Percentiles rank a stretch among this genome's conserved stretches.
These are phyloP conservation scores for Tiliqua scincoides DNA, from an alignment of 2,113 vertebrate genomes.

Conservation along the genomic window DNA sequence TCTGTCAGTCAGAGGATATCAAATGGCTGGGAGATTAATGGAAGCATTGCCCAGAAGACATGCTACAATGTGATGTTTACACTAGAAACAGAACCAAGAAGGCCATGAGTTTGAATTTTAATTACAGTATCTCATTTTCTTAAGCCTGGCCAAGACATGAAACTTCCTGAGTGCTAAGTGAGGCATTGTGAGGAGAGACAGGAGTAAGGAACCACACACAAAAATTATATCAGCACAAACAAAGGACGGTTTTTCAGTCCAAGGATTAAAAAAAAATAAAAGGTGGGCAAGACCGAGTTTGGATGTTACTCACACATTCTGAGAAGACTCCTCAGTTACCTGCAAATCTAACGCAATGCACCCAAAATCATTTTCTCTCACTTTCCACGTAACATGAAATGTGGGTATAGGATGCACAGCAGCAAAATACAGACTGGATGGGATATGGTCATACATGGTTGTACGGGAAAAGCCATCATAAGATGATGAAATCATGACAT, in stretches of 20 bases:
- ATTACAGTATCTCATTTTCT: conserved; percentile 26
- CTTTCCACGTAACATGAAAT: background rate
- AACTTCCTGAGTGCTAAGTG: conserved; percentile 6
- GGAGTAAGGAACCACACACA: background rate
- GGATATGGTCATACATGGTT: too few relatives aligned
- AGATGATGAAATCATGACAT: too few relatives aligned
- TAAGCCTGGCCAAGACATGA: conserved; percentile 9
- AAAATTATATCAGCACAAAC: background rate
- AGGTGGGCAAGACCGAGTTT: background rate
- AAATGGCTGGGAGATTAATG: background rate
- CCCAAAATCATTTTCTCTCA: background rate
- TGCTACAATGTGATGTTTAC: conserved; percentile 36
- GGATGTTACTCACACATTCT: background rate
- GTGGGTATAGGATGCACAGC: background rate
- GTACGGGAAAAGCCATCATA: too few relatives aligned
- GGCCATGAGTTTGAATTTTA: conserved; percentile 13
- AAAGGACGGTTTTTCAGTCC: background rate
- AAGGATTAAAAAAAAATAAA: background rate
- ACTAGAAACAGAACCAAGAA: conserved; percentile 13
- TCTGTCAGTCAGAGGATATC: conserved; percentile 22
- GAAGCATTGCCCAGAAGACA: conserved; percentile 15
- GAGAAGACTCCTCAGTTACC: background rate
- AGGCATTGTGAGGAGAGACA: background rate
- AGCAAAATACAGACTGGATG: background rate
- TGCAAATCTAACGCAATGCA: background rate